phyloP scores from a whole-genome alignment of 2,113 vertebrate genomes.

The Microcebus jonahi region DNA sequence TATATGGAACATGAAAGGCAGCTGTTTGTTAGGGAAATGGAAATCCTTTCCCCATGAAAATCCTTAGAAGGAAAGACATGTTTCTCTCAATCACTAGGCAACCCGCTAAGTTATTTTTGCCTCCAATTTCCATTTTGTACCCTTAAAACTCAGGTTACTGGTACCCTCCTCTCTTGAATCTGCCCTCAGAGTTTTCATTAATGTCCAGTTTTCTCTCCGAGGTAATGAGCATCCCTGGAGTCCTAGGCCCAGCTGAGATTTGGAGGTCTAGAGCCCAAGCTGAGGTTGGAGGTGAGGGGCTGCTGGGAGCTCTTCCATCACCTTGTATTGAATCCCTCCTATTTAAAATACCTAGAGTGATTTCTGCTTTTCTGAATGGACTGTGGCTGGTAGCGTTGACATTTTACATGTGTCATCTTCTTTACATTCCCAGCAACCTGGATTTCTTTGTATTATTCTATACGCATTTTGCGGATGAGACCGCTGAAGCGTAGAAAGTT shows the following conservation, averaged over 20 bases:
- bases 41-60: not conserved
- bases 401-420: not conserved
- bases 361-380: not conserved
- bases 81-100: not conserved
- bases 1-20: not conserved
- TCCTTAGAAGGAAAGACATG: not conserved
- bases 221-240: not conserved
- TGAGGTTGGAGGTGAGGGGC: not conserved
- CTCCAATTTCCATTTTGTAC: not conserved
- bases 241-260: not conserved
- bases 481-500: not conserved
- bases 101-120: not conserved
- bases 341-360: not conserved
- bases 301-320: not conserved
- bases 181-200: not conserved
- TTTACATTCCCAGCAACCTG: not conserved
- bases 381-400: not conserved
- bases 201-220: not conserved
- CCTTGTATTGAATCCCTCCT: not conserved
- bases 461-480: not conserved
- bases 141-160: not conserved
- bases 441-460: constrained; percentile 7
- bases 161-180: not conserved
- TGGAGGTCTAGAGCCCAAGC: not conserved
- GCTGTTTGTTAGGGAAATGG: not conserved